phyloP scores from a whole-genome alignment of 2,888 invertebrate genomes.

The Aphidius colemani region DNA sequence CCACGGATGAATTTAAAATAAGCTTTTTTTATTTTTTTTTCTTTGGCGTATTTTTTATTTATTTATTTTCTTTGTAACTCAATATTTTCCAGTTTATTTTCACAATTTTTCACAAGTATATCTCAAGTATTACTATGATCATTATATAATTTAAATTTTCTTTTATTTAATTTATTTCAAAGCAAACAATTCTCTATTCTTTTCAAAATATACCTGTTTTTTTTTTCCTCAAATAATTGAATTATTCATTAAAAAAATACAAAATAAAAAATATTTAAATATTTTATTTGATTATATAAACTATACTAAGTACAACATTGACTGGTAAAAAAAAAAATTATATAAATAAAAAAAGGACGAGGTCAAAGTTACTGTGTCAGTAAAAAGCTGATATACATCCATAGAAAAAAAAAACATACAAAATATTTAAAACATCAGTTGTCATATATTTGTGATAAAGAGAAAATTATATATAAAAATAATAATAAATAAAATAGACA shows the following conservation, averaged over 20 bases:
- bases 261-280: too few species aligned
- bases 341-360: too few species aligned
- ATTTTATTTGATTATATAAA: too few species aligned
- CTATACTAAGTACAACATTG: too few species aligned
- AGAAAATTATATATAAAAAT: conserved; percentile 8
- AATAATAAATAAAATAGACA: background rate
- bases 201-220: background rate
- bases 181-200: background rate
- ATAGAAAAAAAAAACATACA: conserved; percentile 3
- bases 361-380: too few species aligned
- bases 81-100: conserved; percentile 1
- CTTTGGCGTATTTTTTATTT: conserved; percentile 3
- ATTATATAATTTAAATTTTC: conserved; percentile 8
- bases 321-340: too few species aligned
- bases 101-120: background rate
- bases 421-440: background rate
- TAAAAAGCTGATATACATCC: background rate
- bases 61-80: background rate
- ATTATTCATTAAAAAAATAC: too few species aligned
- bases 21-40: conserved; percentile 1
- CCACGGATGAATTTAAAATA: conserved; percentile 24
- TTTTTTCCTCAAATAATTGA: too few species aligned
- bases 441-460: conserved; percentile 19
- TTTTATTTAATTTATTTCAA: background rate
- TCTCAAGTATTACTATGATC: too few species aligned